Conservation (phyloP, 1,140 invertebrate species). For the Pogonus chalceus region DNA sequence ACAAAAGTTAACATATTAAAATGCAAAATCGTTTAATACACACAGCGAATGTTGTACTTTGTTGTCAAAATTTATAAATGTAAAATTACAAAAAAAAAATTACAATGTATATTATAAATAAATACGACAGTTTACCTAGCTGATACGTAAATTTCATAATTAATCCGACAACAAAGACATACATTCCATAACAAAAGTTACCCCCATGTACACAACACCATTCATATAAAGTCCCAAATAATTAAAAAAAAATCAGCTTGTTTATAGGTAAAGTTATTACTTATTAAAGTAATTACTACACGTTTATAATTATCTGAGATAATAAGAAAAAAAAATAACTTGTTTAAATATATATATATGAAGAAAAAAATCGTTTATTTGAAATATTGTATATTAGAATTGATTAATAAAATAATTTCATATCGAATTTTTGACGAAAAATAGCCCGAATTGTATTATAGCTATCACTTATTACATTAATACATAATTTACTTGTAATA, state of each 20-base stretch:
- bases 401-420: too few relatives aligned
- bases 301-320: too few relatives aligned
- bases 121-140: too few relatives aligned
- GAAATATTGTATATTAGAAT: too few relatives aligned
- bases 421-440: neutral
- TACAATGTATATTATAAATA: too few relatives aligned
- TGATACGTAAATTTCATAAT: neutral
- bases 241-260: neutral
- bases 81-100: too few relatives aligned
- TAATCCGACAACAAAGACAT: neutral
- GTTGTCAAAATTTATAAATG: neutral
- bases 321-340: too few relatives aligned
- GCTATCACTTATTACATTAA: too few relatives aligned
- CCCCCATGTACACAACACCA: neutral
- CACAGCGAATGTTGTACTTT: neutral
- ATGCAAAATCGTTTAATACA: neutral
- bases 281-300: neutral
- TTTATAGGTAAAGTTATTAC: neutral
- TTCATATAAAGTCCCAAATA: neutral
- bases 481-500: neutral
- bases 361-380: too few relatives aligned
- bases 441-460: slow-evolving; percentile 1
- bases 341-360: too few relatives aligned
- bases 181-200: neutral
- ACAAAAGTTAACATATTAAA: too few relatives aligned